Base-by-base conservation (phyloP, 2,113 vertebrate species). In the Bambusicola thoracicus region DNA sequence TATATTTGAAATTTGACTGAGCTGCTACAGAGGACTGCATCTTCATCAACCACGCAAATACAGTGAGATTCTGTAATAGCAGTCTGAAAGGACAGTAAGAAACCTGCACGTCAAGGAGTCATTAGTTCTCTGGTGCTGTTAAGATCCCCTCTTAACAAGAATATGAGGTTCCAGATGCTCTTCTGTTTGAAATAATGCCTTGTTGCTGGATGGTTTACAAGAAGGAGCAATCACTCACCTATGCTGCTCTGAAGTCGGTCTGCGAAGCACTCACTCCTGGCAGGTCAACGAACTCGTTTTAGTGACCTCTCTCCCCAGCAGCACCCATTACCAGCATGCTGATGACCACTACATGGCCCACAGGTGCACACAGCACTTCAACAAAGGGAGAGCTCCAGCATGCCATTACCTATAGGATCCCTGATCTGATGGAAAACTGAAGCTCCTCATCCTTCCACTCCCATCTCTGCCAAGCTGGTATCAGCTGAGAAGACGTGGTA, bases 151-250 rank as follows among this genome's bases (percentile, higher is more conserved):
- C 44, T 73, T 85, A 70, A 55, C 9, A 32, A 46, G 56, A 86
- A 93, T 84, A 89, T 41, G 56, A 63, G 25, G 69, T 90, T 77
- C 85, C 40, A 85, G 41, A 29, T 63, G 32, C 48, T 78, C 40
- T 70, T 63, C 43, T 82, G 7, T 55, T 62, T 55, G 43, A 92
- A 90, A 75, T 58, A 69, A 81, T 2, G 7, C 27, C 44, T 53
- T 18, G 10, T 20, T 66, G 20, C 66, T 41, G 17, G 68, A 86
- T 5, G 82, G 82, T 73, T 94, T 69, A 77, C 65, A 83, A 11
- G 48, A 74, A 34, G 55, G 73, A 36, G 66, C 8, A 27, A 29
- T 80, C 40, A 85, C 49, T 72, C 74, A 25, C 6, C 44, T 22
- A 12, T 8, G 53, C 91, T 80, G 63, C 49, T 67, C n/a, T 40